Percentiles rank a stretch among this genome's conserved stretches.
These are phyloP conservation scores for Illadopsis cleaveri DNA, from an alignment of 2,113 vertebrate species.

Conservation along the genomic window DNA sequence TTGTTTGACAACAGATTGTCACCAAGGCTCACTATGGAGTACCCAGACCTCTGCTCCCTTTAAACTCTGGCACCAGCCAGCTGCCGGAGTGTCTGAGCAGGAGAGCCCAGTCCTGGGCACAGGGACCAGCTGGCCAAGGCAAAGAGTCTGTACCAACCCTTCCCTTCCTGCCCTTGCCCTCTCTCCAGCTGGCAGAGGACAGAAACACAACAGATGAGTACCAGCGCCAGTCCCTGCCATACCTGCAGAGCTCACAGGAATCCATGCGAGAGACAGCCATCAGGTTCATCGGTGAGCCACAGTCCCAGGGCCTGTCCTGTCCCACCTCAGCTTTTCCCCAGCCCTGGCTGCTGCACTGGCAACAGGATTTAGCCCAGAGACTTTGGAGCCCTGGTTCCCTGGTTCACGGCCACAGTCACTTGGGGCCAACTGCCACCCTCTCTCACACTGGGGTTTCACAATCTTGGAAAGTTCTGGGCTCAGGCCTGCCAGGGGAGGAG, in stretches of 20 bases:
- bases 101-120: neutral
- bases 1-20: neutral
- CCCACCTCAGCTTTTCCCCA: neutral
- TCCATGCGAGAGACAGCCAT: neutral
- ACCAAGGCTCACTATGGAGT: neutral
- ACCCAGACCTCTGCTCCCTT: neutral
- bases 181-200: neutral
- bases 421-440: neutral
- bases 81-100: neutral
- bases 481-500: neutral
- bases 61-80: neutral
- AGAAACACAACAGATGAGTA: neutral
- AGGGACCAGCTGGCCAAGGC: too few relatives aligned
- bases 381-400: neutral
- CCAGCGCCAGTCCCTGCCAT: neutral
- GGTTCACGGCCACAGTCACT: too few relatives aligned
- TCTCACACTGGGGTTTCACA: neutral
- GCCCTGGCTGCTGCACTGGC: neutral
- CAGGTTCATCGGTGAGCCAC: neutral
- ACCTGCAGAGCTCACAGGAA: neutral
- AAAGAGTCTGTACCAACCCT: neutral
- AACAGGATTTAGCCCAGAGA: neutral
- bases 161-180: neutral
- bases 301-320: neutral
- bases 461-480: neutral